These are phyloP conservation scores for Hormaphis cornu DNA, from an alignment of 1,140 invertebrate genomes.

Conservation along the genomic window DNA sequence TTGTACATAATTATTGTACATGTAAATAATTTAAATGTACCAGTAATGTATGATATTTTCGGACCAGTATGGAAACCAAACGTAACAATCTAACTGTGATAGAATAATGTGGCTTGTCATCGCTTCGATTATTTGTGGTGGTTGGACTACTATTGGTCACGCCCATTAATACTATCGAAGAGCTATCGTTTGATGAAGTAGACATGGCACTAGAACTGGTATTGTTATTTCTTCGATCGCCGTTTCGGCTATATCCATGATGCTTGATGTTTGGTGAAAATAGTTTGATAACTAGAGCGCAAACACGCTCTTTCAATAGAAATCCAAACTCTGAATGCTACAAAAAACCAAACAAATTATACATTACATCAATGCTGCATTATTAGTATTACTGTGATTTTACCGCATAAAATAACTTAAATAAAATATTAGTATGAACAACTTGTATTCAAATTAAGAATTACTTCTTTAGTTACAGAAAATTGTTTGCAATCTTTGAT, in stretches of 20 bases:
- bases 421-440: too few relatives aligned
- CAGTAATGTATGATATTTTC: slow-evolving; percentile 85
- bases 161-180: background rate
- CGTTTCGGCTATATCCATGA: slow-evolving; percentile 48
- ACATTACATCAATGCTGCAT: background rate
- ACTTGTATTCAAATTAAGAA: too few relatives aligned
- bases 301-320: slow-evolving; percentile 90
- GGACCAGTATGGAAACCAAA: slow-evolving; percentile 85
- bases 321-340: slow-evolving; percentile 91
- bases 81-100: slow-evolving; percentile 89
- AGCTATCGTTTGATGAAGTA: background rate
- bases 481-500: background rate
- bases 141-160: slow-evolving; percentile 42
- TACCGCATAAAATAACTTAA: too few relatives aligned
- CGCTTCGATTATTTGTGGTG: slow-evolving; percentile 52
- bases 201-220: background rate
- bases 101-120: slow-evolving; percentile 90
- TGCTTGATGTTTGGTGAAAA: slow-evolving; percentile 95
- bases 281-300: slow-evolving; percentile 91
- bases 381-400: too few relatives aligned
- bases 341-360: slow-evolving; percentile 42
- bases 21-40: slow-evolving; percentile 47
- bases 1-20: background rate
- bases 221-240: background rate
- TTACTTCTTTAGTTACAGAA: background rate